These are phyloP conservation scores for Mola mola DNA, from an alignment of 2,113 vertebrate genomes.

Conservation along the genomic window DNA sequence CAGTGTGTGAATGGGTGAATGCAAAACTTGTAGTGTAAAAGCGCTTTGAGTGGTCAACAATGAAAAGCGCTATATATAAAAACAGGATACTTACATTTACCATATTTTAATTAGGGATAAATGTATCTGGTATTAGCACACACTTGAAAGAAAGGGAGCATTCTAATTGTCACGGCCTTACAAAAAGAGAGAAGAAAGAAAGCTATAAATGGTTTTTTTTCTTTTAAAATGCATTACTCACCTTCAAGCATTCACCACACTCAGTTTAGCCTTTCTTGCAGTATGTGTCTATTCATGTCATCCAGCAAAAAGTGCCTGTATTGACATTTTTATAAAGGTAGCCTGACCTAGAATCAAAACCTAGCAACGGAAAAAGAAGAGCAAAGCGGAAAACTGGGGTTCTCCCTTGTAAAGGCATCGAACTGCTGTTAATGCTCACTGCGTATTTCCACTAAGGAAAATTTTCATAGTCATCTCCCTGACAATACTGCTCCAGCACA, in stretches of 20 bases:
- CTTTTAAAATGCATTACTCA: too few relatives aligned
- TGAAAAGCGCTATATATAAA: not conserved
- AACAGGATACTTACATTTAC: too few relatives aligned
- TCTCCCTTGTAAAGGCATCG: constrained; percentile 66
- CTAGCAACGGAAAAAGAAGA: constrained; percentile 50
- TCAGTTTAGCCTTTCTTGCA: not conserved
- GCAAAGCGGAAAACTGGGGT: constrained; percentile 59
- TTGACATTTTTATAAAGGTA: constrained; percentile 20
- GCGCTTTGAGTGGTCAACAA: too few relatives aligned
- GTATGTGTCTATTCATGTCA: constrained; percentile 4
- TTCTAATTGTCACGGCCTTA: not conserved
- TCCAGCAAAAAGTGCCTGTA: not conserved
- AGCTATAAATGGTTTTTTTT: too few relatives aligned
- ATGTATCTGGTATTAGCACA: too few relatives aligned
- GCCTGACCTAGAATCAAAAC: constrained; percentile 48
- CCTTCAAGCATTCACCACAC: too few relatives aligned
- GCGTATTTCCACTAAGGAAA: constrained; percentile 66
- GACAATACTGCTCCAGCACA: constrained; percentile 51
- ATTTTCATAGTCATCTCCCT: constrained; percentile 65
- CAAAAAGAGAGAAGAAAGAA: too few relatives aligned
- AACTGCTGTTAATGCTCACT: constrained; percentile 46
- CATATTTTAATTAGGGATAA: too few relatives aligned
- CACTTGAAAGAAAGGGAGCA: too few relatives aligned
- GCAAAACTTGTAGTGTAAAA: too few relatives aligned
- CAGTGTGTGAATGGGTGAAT: too few relatives aligned